Evolutionary conservation across 2,113 vertebrate species (phyloP), one percentile per base, ranked within the genome.

Genomic region (Sprattus sprattus): DNA sequence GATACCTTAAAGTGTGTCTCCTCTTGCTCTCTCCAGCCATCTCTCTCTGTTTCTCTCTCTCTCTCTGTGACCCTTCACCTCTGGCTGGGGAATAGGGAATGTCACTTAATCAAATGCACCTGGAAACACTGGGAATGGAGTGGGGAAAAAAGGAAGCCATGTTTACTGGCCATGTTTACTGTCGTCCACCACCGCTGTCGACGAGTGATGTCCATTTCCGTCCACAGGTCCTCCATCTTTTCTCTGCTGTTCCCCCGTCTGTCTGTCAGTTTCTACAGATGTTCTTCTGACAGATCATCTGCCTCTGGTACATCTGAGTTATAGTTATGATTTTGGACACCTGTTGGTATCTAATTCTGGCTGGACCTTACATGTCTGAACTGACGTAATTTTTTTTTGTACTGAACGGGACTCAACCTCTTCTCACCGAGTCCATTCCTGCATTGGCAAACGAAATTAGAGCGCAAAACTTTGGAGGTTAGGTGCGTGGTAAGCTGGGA

Each of bases 121-220:
- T 78, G 57, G 71, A 71, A 57, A 45, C 82, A 39, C 22, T 78
- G 28, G 71, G 25, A 39, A 32, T 10, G 16, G 28, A 78, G 16
- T 7, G 25, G 32, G 25, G 0, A 15, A 32, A 32, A 71, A 13
- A 28, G 9, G 28, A 39, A 5, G 11, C 28, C 15, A 15, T 44
- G 71, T 78, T 78, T 78, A 78, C 71, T 78, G 25, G n/a, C n/a
- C n/a, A n/a, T 75, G 67, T 78, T 78, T 78, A 78, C 71, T 78
- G 25, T 78, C 71, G 2, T 16, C 71, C 71, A 15, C 32, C 32
- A 78, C 8, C 20, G 57, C 57, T 67, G n/a, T 67, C 57, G 71
- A 39, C 28, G 71, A 78, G 71, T 44, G 71, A 32, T 32, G 71
- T 78, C 71, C 71, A 4, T 78, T 78, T 78, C 71, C 25, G 9